Conservation (phyloP, 2,797 vertebrate genomes). For the Tiaroga cobitis region DNA sequence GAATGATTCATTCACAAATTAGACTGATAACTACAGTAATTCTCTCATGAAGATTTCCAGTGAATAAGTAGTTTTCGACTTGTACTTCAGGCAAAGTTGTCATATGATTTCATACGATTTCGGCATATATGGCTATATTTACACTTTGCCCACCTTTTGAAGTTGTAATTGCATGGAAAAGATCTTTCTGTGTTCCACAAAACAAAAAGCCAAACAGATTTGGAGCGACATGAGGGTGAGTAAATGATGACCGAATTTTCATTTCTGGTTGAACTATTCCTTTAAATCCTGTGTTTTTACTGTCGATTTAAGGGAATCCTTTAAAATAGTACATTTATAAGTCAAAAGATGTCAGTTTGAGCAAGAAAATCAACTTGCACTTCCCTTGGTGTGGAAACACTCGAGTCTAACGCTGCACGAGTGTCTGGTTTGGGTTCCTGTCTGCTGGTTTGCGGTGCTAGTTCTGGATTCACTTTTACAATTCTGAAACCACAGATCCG, state of each 20-base stretch:
- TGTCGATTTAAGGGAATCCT: neutral
- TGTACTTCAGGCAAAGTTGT: neutral
- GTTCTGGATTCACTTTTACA: slow-evolving; percentile 29
- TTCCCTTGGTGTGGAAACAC: neutral
- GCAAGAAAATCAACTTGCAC: neutral
- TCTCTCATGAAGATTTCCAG: neutral
- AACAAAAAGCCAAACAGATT: neutral
- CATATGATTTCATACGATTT: neutral
- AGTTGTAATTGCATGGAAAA: neutral
- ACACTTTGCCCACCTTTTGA: neutral
- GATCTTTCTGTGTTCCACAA: neutral
- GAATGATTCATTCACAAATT: neutral
- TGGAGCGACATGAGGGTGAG: neutral
- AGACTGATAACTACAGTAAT: neutral
- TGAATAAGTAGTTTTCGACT: neutral
- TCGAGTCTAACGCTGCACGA: slow-evolving; percentile 6
- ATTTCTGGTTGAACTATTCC: neutral
- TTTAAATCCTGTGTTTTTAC: neutral
- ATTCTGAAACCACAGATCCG: slow-evolving; percentile 19
- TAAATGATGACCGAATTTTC: neutral
- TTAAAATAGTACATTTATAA: neutral
- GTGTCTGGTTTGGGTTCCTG: slow-evolving; percentile 41
- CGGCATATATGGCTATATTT: neutral
- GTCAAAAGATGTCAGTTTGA: neutral
- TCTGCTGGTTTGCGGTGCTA: slow-evolving; percentile 43